phyloP scores from a whole-genome alignment of 2,888 invertebrate species.

The Capitulum mitella region DNA sequence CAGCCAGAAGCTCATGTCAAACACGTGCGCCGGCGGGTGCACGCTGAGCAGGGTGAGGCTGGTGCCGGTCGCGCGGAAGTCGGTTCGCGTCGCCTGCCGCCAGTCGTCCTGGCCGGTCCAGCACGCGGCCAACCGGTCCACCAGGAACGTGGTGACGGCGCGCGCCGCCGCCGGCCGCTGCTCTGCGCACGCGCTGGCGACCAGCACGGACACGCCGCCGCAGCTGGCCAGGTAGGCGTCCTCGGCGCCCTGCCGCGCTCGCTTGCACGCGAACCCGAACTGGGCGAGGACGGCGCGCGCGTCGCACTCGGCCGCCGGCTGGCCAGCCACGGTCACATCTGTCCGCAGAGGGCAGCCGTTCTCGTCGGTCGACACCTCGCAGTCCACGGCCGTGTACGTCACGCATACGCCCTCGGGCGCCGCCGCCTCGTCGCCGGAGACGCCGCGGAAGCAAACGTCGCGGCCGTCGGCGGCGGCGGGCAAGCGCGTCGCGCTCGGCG shows the following conservation, averaged over 20 bases:
- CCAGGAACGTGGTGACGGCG: not conserved
- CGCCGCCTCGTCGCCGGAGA: not conserved
- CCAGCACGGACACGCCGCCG: not conserved
- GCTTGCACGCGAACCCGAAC: not conserved
- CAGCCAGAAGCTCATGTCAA: slow-evolving; percentile 43
- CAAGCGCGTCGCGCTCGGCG: not conserved
- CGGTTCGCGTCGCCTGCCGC: not conserved
- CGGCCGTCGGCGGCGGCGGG: not conserved
- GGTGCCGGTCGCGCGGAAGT: not conserved
- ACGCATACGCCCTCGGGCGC: not conserved
- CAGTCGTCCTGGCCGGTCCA: not conserved
- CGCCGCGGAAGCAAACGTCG: not conserved
- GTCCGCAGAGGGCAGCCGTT: not conserved
- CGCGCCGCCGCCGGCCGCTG: not conserved
- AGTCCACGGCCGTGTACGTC: not conserved
- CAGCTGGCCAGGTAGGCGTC: not conserved
- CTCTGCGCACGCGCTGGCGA: not conserved
- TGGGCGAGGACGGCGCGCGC: not conserved
- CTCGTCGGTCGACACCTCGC: not conserved
- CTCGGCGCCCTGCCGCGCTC: not conserved
- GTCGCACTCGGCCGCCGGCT: not conserved
- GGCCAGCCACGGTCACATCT: not conserved
- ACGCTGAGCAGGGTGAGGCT: slow-evolving; percentile 31
- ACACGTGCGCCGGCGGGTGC: slow-evolving; percentile 39
- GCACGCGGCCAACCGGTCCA: not conserved